A percentile compares a stretch with the other conserved stretches of the same genome.
These are phyloP conservation scores for Apoda limacodes DNA, from an alignment of 2,888 invertebrate species.

Conservation along the genomic window DNA sequence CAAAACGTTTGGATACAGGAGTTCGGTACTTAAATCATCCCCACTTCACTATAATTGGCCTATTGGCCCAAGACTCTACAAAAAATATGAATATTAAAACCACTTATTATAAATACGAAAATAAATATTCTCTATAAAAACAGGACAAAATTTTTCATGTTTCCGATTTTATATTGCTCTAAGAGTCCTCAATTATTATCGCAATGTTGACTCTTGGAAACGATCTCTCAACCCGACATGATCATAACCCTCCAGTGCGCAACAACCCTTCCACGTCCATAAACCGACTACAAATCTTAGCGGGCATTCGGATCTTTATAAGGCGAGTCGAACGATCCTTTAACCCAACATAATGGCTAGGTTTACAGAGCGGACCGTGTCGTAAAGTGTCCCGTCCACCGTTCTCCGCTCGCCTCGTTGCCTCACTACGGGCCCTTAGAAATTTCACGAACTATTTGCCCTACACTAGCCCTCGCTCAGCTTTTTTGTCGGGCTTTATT, in stretches of 20 bases:
- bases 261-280: slow-evolving; percentile 65
- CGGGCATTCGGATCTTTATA: slow-evolving; percentile 64
- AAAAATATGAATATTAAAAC: too few relatives aligned
- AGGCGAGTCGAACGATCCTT: slow-evolving; percentile 60
- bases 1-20: too few relatives aligned
- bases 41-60: too few relatives aligned
- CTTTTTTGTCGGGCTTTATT: slow-evolving; percentile 67
- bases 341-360: slow-evolving; percentile 67
- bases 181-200: slow-evolving; percentile 54
- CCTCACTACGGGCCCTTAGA: slow-evolving; percentile 47
- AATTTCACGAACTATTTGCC: slow-evolving; percentile 69
- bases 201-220: slow-evolving; percentile 64
- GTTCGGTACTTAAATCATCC: too few relatives aligned
- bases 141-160: slow-evolving; percentile 28
- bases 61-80: too few relatives aligned
- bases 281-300: slow-evolving; percentile 65
- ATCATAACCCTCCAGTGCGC: slow-evolving; percentile 58
- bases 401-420: slow-evolving; percentile 24
- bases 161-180: slow-evolving; percentile 44
- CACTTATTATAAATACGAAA: too few relatives aligned
- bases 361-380: slow-evolving; percentile 64
- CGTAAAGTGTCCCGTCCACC: slow-evolving; percentile 62
- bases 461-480: slow-evolving; percentile 62
- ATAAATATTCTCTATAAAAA: too few relatives aligned
- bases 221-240: slow-evolving; percentile 61